Percentiles rank a stretch among this genome's conserved stretches.
phyloP scores from a whole-genome alignment of 2,797 vertebrate genomes.

The Momotus momota region DNA sequence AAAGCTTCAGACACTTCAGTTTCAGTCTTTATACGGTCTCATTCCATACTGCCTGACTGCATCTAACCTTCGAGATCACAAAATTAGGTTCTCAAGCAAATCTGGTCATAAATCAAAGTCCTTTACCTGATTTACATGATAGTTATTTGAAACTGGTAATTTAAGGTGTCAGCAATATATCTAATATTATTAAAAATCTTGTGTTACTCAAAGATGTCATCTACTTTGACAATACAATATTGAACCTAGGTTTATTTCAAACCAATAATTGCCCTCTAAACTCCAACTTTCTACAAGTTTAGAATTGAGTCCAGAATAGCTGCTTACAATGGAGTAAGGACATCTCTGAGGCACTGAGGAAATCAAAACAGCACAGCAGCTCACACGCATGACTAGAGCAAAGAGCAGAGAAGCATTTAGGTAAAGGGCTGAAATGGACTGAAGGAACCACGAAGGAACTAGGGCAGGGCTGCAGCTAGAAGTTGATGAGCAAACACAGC shows the following conservation, averaged over 20 bases:
- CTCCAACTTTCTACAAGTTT: not conserved
- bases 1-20: not conserved
- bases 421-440: not conserved
- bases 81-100: not conserved
- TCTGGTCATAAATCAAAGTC: not conserved
- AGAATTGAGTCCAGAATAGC: not conserved
- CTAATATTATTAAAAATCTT: not conserved
- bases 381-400: rapidly evolving
- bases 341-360: not conserved
- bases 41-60: not conserved
- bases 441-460: not conserved
- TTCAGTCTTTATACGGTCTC: not conserved
- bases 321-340: not conserved
- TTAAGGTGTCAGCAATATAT: not conserved
- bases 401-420: not conserved
- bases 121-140: not conserved
- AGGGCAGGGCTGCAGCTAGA: not conserved
- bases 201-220: not conserved
- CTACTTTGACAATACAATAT: not conserved
- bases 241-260: not conserved
- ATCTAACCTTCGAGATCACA: not conserved
- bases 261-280: not conserved
- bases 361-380: not conserved
- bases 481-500: not conserved
- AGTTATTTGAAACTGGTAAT: not conserved